Evolutionary conservation across 2,797 vertebrate species (phyloP).

Genomic region (Centroberyx gerrardi): DNA sequence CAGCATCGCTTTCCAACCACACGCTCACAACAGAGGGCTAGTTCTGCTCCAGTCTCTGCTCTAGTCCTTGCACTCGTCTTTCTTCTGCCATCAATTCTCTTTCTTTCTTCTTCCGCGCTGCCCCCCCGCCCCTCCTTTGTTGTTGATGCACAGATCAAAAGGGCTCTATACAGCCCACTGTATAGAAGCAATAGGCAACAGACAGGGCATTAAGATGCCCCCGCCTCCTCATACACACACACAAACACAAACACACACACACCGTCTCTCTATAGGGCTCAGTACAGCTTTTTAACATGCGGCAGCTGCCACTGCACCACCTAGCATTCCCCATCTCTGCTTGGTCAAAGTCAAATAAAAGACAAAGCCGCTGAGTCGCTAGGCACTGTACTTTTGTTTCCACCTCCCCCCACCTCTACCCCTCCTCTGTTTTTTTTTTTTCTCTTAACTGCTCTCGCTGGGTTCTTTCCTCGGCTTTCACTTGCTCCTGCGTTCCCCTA

Average conservation of each 20-base stretch:
- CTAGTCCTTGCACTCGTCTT: slow-evolving; percentile 41
- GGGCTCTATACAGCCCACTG: slow-evolving; percentile 47
- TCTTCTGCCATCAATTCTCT: slow-evolving; percentile 35
- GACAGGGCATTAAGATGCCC: slow-evolving; percentile 9
- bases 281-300: slow-evolving; percentile 79
- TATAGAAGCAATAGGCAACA: slow-evolving; percentile 54
- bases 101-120: slow-evolving; percentile 22
- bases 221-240: slow-evolving; percentile 25
- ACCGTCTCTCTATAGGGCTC: slow-evolving; percentile 66
- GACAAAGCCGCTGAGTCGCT: slow-evolving; percentile 78
- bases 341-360: slow-evolving; percentile 87
- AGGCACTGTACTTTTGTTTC: slow-evolving; percentile 73
- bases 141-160: slow-evolving; percentile 72
- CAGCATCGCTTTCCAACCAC: slow-evolving; percentile 17
- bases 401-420: slow-evolving; percentile 60
- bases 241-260: slow-evolving; percentile 20
- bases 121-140: slow-evolving; percentile 53
- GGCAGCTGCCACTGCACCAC: slow-evolving; percentile 75
- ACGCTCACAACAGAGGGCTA: slow-evolving; percentile 1
- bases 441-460: slow-evolving; percentile 65
- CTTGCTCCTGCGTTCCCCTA: slow-evolving; percentile 31
- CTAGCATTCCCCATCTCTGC: slow-evolving; percentile 72
- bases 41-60: slow-evolving; percentile 7
- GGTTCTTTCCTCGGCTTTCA: slow-evolving; percentile 33
- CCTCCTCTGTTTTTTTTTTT: slow-evolving; percentile 36